phyloP scores from a whole-genome alignment of 2,888 invertebrate genomes.

The Tenodera sinensis region DNA sequence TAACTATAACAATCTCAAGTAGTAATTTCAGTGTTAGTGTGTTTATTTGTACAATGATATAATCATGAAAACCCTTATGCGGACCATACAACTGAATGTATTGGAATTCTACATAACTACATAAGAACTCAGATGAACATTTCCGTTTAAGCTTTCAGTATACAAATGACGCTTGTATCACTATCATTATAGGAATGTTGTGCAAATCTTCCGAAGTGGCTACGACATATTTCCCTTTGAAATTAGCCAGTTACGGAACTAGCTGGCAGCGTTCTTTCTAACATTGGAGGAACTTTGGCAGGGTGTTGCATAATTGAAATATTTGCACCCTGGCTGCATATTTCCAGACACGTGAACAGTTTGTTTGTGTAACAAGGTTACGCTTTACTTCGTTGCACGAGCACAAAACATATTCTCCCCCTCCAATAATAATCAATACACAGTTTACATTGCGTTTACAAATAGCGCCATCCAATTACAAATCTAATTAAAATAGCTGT shows the following conservation, averaged over 20 bases:
- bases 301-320: not conserved
- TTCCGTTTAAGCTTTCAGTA: no score
- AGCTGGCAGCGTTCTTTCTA: not conserved
- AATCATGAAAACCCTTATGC: no score
- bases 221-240: not conserved
- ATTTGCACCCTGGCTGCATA: not conserved
- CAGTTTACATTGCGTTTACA: not conserved
- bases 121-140: no score
- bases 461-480: not conserved
- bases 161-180: no score
- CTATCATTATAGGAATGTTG: no score
- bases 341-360: not conserved
- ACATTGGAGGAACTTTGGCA: not conserved
- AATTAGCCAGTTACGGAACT: not conserved
- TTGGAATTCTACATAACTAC: no score
- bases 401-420: not conserved
- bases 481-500: not conserved
- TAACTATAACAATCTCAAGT: no score
- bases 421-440: not conserved
- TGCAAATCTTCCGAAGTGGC: no score
- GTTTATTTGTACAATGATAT: no score
- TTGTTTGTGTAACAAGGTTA: not conserved
- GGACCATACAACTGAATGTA: no score
- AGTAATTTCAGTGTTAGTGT: no score
- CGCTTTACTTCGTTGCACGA: not conserved